Evolutionary conservation across 2,888 invertebrate species (phyloP).

Genomic region (Agriopis marginaria): DNA sequence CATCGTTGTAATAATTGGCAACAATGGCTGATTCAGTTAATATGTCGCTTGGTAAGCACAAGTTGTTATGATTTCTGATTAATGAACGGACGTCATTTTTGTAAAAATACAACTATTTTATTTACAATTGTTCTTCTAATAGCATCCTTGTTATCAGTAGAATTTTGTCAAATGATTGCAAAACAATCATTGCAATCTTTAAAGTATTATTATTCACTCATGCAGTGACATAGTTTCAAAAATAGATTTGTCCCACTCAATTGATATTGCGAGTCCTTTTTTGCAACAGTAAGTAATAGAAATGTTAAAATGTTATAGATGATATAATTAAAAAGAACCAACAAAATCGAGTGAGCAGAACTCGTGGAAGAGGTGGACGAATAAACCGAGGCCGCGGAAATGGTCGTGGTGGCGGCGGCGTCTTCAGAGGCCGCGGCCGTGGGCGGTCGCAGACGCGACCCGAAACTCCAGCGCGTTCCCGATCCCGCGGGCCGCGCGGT

Average conservation of each 20-base stretch:
- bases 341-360: slow-evolving; percentile 67
- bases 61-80: slow-evolving; percentile 6
- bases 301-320: slow-evolving; percentile 55
- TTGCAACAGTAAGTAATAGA: not conserved
- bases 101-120: not conserved
- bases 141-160: not conserved
- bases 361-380: slow-evolving; percentile 68
- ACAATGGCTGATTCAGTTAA: slow-evolving; percentile 75
- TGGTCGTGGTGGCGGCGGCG: slow-evolving; percentile 52
- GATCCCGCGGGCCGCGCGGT: slow-evolving; percentile 58
- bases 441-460: slow-evolving; percentile 60
- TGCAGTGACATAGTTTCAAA: slow-evolving; percentile 40
- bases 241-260: slow-evolving; percentile 34
- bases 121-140: not conserved
- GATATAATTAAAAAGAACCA: slow-evolving; percentile 76
- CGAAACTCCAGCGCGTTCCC: slow-evolving; percentile 60
- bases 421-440: slow-evolving; percentile 54
- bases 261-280: not conserved
- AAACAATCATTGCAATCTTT: not conserved
- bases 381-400: slow-evolving; percentile 43
- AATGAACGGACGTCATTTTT: slow-evolving; percentile 17
- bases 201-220: not conserved
- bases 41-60: slow-evolving; percentile 76
- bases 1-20: not conserved
- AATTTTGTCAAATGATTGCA: not conserved